Evolutionary conservation across 2,113 vertebrate genomes (phyloP).

Genomic region (Chaetura pelagica): DNA sequence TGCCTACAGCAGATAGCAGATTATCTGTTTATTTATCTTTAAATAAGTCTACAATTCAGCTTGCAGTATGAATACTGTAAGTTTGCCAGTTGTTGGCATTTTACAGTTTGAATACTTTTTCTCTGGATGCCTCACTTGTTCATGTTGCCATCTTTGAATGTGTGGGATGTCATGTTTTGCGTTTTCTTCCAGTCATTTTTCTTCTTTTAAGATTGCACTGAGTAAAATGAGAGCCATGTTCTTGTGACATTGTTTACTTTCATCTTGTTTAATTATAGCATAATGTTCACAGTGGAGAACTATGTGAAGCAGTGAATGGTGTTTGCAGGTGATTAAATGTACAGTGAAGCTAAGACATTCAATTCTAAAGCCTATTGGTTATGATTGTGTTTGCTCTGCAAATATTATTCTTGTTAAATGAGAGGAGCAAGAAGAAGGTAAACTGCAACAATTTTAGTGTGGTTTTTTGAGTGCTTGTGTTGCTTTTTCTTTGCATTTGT

Average conservation of each 20-base stretch:
- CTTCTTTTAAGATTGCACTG: background rate
- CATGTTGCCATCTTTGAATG: background rate
- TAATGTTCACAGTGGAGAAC: conserved; percentile 28
- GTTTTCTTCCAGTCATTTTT: background rate
- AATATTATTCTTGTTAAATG: background rate
- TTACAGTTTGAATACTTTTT: background rate
- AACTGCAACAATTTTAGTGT: background rate
- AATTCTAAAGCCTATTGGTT: conserved; percentile 2
- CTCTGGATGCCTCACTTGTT: background rate
- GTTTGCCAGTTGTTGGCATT: background rate
- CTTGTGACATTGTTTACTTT: conserved; percentile 66
- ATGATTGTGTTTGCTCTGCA: background rate
- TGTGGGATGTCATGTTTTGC: background rate
- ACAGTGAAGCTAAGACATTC: background rate
- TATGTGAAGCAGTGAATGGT: conserved; percentile 19
- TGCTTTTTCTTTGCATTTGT: background rate
- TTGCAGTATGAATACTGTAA: background rate
- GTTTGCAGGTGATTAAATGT: conserved; percentile 53
- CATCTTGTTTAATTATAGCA: conserved; percentile 64
- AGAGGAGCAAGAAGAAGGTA: background rate
- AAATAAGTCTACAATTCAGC: background rate
- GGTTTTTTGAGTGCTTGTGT: background rate
- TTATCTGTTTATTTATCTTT: background rate
- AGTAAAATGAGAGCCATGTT: conserved; percentile 22
- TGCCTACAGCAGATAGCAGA: background rate